A percentile compares a stretch with the other conserved stretches of the same genome.
phyloP scores from a whole-genome alignment of 2,113 vertebrate genomes.

The Ctenodactylus gundi region DNA sequence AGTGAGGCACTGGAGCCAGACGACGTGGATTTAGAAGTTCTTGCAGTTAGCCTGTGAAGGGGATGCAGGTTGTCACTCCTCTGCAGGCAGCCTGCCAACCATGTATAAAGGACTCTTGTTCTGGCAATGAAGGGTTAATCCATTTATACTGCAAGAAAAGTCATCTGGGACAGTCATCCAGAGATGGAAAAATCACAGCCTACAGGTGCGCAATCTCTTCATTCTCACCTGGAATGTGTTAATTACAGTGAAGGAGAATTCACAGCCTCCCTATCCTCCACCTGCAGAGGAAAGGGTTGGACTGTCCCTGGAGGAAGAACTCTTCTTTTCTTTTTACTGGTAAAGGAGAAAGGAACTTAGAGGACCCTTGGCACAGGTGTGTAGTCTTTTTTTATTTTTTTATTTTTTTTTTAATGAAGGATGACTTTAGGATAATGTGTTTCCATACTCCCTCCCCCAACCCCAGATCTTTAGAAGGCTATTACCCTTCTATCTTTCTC shows the following conservation, averaged over 20 bases:
- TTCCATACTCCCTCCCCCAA: background rate
- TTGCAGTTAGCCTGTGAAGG: background rate
- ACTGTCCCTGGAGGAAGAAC: background rate
- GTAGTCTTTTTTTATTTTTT: background rate
- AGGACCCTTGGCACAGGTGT: background rate
- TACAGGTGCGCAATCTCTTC: background rate
- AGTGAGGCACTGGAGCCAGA: background rate
- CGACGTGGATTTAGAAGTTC: background rate
- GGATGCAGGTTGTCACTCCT: background rate
- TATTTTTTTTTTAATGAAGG: background rate
- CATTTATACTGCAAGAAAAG: background rate
- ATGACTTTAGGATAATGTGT: background rate
- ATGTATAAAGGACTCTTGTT: background rate
- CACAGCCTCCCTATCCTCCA: background rate
- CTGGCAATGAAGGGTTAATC: conserved; percentile 30
- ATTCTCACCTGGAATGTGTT: conserved; percentile 42
- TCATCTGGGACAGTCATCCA: background rate
- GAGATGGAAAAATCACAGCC: background rate
- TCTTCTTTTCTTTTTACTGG: background rate
- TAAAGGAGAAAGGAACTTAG: background rate
- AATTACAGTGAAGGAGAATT: background rate
- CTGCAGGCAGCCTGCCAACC: background rate
- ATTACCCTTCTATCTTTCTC: background rate
- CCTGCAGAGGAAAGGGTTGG: background rate
- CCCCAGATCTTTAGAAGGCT: background rate